Conservation (phyloP, 2,797 vertebrate genomes). For the Hypotaenidia okinawae region DNA sequence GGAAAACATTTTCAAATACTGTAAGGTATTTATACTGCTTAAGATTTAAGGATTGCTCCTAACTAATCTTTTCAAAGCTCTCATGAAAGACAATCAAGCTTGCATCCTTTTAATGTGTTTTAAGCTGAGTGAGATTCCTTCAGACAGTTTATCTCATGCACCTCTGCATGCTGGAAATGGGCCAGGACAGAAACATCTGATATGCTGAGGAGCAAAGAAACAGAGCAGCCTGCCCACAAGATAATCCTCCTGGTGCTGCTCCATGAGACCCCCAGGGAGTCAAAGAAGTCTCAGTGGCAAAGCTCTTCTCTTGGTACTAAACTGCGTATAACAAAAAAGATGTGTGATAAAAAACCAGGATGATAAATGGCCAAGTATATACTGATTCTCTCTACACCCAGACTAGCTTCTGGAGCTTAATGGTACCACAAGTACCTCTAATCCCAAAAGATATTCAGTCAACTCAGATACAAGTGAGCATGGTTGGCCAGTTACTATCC, state of each 20-base stretch:
- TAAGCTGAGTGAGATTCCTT: background rate
- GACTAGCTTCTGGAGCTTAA: background rate
- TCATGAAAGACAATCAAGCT: slow-evolving; percentile 37
- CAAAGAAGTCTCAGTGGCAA: background rate
- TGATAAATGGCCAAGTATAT: background rate
- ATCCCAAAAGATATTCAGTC: background rate
- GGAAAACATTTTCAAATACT: slow-evolving; percentile 57
- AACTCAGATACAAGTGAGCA: background rate
- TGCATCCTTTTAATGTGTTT: slow-evolving; percentile 21
- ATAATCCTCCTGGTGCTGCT: background rate
- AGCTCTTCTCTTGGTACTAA: background rate
- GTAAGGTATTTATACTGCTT: slow-evolving; percentile 45
- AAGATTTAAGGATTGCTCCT: slow-evolving; percentile 33
- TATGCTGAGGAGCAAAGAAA: background rate
- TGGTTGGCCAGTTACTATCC: background rate
- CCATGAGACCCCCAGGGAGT: background rate
- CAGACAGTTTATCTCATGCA: slow-evolving; percentile 19
- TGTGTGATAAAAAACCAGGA: background rate
- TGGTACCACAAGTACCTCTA: background rate
- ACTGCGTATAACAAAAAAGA: background rate
- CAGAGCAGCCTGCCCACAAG: background rate
- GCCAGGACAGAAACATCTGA: background rate
- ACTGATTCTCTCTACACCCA: background rate
- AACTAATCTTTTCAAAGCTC: slow-evolving; percentile 46
- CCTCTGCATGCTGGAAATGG: slow-evolving; percentile 16